Evolutionary conservation across 2,113 vertebrate species (phyloP).

Genomic region (Perca fluviatilis): DNA sequence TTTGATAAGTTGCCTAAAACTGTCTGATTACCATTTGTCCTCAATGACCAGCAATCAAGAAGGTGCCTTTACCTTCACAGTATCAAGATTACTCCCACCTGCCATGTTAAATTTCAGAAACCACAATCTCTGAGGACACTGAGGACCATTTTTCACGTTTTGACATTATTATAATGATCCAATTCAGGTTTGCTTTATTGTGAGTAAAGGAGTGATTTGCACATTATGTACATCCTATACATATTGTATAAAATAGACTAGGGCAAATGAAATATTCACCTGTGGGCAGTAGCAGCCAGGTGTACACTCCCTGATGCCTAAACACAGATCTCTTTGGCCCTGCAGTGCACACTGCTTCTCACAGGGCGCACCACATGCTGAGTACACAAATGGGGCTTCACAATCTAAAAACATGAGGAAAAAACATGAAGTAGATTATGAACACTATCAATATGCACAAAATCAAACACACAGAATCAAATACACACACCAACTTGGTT

Average conservation of each 20-base stretch:
- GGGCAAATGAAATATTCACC: constrained; percentile 73
- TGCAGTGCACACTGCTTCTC: constrained; percentile 85
- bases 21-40: background rate
- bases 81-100: background rate
- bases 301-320: constrained; percentile 78
- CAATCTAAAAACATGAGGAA: constrained; percentile 70
- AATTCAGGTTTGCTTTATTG: background rate
- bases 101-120: background rate
- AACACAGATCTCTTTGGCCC: constrained; percentile 75
- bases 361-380: constrained; percentile 85
- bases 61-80: background rate
- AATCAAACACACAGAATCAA: background rate
- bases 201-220: background rate
- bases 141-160: background rate
- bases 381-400: constrained; percentile 85
- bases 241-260: rapidly evolving
- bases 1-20: background rate
- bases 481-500: background rate
- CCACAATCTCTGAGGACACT: background rate
- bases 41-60: background rate
- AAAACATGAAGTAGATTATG: background rate
- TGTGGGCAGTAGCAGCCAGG: constrained; percentile 91
- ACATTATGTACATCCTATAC: background rate
- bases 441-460: background rate
- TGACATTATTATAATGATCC: background rate